phyloP scores from a whole-genome alignment of 35 echinoderm and acorn worm species.

The Hemicentrotus pulcherrimus region DNA sequence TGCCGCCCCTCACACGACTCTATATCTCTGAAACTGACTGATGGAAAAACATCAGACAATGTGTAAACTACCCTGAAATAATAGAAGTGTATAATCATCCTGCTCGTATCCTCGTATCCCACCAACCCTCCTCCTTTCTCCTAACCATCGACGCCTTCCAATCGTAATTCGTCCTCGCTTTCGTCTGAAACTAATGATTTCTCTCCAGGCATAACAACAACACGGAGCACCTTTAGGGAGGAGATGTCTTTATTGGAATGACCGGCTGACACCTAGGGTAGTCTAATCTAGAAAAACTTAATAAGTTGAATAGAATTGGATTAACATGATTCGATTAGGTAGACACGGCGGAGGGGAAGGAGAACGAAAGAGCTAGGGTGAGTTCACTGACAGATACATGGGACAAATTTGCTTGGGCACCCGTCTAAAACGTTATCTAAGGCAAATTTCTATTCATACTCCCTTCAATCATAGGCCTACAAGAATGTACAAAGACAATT shows the following conservation, averaged over 20 bases:
- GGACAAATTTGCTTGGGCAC: too few relatives aligned
- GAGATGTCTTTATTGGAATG: not conserved
- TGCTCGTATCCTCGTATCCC: not conserved
- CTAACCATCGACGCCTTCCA: not conserved
- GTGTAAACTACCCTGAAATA: too few relatives aligned
- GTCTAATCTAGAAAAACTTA: conserved; percentile 4
- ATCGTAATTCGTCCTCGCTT: conserved; percentile 1
- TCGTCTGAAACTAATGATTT: conserved; percentile 4
- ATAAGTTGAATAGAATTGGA: conserved; percentile 7
- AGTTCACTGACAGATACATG: not conserved
- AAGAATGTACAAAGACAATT: not conserved
- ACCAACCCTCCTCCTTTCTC: not conserved
- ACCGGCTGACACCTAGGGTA: not conserved
- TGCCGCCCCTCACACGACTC: too few relatives aligned
- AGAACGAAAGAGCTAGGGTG: not conserved
- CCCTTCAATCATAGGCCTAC: not conserved
- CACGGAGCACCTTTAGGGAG: not conserved
- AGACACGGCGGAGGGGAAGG: not conserved
- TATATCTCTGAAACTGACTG: too few relatives aligned
- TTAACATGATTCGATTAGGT: not conserved
- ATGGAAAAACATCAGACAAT: too few relatives aligned
- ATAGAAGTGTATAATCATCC: too few relatives aligned
- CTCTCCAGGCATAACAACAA: not conserved
- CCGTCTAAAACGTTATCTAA: too few relatives aligned
- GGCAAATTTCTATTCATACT: not conserved